Conservation (phyloP, 2,113 vertebrate genomes). For the Pomatostomus ruficeps region DNA sequence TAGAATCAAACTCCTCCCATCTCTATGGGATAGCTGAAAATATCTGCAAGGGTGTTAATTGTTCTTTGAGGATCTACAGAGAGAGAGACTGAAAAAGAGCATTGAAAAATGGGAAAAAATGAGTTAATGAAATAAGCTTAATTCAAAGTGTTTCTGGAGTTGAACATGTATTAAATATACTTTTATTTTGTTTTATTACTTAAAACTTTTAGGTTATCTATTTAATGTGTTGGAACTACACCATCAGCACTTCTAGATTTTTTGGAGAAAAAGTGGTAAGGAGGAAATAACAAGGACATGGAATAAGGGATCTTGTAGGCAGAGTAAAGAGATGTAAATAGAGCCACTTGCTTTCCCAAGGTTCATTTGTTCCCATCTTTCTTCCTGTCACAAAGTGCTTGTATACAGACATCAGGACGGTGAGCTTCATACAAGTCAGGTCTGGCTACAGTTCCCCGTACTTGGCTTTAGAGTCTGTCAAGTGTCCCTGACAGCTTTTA, state of each 20-base stretch:
- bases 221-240: not conserved
- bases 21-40: not conserved
- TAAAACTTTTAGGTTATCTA: not conserved
- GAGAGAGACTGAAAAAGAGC: not conserved
- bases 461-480: not conserved
- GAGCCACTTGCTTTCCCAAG: not conserved
- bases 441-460: not conserved
- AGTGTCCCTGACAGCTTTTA: not conserved
- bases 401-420: not conserved
- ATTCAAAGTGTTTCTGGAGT: not conserved
- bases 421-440: not conserved
- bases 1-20: not conserved
- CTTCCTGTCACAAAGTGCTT: not conserved
- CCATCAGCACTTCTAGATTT: not conserved
- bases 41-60: not conserved
- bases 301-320: not conserved
- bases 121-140: not conserved
- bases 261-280: not conserved
- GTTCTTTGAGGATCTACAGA: not conserved
- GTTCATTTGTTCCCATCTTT: not conserved
- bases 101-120: not conserved
- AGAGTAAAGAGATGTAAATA: not conserved
- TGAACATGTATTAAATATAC: not conserved
- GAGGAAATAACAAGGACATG: not conserved
- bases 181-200: not conserved